A percentile compares a stretch with the other conserved stretches of the same genome.
Conservation (phyloP, 1,140 invertebrate genomes). For the Ectropis grisescens region DNA sequence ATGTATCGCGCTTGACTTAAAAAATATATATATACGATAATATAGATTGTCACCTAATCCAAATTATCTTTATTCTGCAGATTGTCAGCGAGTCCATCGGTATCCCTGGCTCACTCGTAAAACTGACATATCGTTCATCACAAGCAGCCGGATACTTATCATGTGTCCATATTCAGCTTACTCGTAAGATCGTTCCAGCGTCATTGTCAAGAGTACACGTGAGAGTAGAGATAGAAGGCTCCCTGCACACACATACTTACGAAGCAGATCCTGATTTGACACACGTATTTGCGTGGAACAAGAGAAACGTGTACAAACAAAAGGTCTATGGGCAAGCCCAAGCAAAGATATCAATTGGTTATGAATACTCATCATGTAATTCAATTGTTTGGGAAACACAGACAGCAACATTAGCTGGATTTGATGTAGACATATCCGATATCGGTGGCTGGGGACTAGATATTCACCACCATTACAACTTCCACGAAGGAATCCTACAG, state of each 20-base stretch:
- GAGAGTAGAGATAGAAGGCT: slow-evolving; percentile 92
- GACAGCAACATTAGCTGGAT: slow-evolving; percentile 94
- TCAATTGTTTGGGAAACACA: slow-evolving; percentile 94
- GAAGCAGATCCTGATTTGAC: slow-evolving; percentile 95
- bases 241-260: slow-evolving; percentile 90
- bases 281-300: slow-evolving; percentile 97
- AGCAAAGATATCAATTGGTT: slow-evolving; percentile 92
- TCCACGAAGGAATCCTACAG: slow-evolving; percentile 96
- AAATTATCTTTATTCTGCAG: slow-evolving; percentile 68
- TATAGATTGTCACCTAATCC: too few relatives aligned
- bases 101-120: slow-evolving; percentile 92
- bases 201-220: slow-evolving; percentile 89
- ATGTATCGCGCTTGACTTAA: too few relatives aligned
- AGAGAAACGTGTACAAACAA: slow-evolving; percentile 96
- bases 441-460: slow-evolving; percentile 98
- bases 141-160: slow-evolving; percentile 93
- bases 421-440: slow-evolving; percentile 96
- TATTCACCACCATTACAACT: slow-evolving; percentile 98
- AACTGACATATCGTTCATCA: slow-evolving; percentile 93
- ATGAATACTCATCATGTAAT: slow-evolving; percentile 91
- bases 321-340: slow-evolving; percentile 91
- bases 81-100: slow-evolving; percentile 95
- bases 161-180: slow-evolving; percentile 92
- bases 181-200: slow-evolving; percentile 82
- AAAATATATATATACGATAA: too few relatives aligned